A percentile compares a stretch with the other conserved stretches of the same genome.
Evolutionary conservation across 2,113 vertebrate genomes (phyloP).

Genomic region (Hemichromis elongatus): DNA sequence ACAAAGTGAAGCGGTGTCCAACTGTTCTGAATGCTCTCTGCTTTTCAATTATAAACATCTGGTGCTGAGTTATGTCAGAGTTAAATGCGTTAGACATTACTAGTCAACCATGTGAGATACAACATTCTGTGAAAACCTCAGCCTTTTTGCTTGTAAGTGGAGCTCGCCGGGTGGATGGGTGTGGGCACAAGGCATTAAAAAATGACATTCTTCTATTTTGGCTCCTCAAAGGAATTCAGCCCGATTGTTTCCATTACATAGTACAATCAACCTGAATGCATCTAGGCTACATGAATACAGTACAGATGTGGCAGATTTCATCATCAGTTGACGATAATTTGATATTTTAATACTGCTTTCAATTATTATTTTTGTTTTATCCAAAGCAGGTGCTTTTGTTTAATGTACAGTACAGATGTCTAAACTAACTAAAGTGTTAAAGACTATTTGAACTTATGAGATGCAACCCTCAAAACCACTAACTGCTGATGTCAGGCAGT

Average conservation of each 20-base stretch:
- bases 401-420: background rate
- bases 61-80: slow-evolving; percentile 70
- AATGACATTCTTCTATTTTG: slow-evolving; percentile 23
- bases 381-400: background rate
- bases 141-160: slow-evolving; percentile 48
- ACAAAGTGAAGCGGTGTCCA: slow-evolving; percentile 50
- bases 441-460: background rate
- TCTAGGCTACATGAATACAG: slow-evolving; percentile 2
- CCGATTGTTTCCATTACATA: slow-evolving; percentile 43
- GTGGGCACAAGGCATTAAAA: slow-evolving; percentile 35
- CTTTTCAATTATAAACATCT: slow-evolving; percentile 71
- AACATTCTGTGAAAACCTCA: slow-evolving; percentile 58
- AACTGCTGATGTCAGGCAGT: background rate
- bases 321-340: background rate
- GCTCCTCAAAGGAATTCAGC: slow-evolving; percentile 12
- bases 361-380: background rate
- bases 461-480: background rate
- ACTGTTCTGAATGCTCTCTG: slow-evolving; percentile 51
- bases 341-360: background rate
- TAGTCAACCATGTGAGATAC: slow-evolving; percentile 61
- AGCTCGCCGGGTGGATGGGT: slow-evolving; percentile 35
- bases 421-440: background rate
- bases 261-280: slow-evolving; percentile 30
- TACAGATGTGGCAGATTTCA: slow-evolving; percentile 12
- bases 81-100: slow-evolving; percentile 65